These are phyloP conservation scores for Petrocephalus sullivani DNA, from an alignment of 2,797 vertebrate species.

Conservation along the genomic window DNA sequence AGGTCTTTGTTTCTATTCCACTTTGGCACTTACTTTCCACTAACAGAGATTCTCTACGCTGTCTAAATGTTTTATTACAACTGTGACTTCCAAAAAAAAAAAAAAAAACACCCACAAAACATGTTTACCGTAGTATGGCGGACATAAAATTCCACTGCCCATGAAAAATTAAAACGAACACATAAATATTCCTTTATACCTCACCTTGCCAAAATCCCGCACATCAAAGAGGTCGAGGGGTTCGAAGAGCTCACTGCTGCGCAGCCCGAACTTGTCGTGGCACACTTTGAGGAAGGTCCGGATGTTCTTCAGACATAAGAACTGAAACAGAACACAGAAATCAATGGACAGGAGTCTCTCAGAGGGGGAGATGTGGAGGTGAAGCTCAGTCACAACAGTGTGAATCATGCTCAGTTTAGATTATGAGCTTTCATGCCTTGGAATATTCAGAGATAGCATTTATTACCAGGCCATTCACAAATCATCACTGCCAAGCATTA, in stretches of 20 bases:
- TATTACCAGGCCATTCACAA: background rate
- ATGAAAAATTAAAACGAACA: background rate
- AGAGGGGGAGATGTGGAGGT: background rate
- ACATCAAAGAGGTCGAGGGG: conserved; percentile 97
- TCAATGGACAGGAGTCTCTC: background rate
- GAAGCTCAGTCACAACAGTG: background rate
- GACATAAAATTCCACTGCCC: background rate
- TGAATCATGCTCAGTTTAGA: background rate
- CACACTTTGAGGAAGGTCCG: conserved; percentile 93
- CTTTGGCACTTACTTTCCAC: too few relatives aligned
- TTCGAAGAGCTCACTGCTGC: conserved; percentile 93
- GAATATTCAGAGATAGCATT: background rate
- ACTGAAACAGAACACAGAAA: conserved; percentile 57
- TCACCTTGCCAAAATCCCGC: conserved; percentile 96
- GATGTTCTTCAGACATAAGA: conserved; percentile 96
- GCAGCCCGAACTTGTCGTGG: conserved; percentile 89
- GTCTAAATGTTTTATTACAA: too few relatives aligned
- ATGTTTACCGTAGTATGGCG: background rate
- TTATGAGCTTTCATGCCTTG: background rate
- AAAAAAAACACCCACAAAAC: too few relatives aligned
- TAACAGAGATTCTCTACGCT: too few relatives aligned
- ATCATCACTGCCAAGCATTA: background rate
- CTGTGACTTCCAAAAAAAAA: too few relatives aligned
- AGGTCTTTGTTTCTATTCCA: too few relatives aligned
- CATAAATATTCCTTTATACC: conserved; percentile 32